These are phyloP conservation scores for Lasioglossum pauxillum DNA, from an alignment of 2,888 invertebrate genomes.

Conservation along the genomic window DNA sequence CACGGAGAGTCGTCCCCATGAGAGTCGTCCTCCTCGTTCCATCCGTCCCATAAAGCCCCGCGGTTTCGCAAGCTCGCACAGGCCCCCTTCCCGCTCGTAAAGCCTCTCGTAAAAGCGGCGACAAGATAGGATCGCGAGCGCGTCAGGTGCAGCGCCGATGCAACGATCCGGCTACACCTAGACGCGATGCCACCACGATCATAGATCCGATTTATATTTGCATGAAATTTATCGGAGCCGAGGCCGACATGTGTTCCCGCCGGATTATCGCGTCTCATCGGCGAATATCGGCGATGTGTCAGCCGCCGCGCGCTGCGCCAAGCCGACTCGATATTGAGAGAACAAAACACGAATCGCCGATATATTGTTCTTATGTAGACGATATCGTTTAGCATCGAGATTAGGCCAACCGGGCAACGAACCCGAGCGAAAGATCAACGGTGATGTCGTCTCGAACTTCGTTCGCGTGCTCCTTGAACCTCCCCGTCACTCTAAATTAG, in stretches of 20 bases:
- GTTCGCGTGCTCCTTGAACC: background rate
- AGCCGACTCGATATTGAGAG: conserved; percentile 26
- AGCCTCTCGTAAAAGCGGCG: conserved; percentile 47
- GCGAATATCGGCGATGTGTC: conserved; percentile 48
- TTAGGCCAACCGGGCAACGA: background rate
- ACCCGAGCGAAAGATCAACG: background rate
- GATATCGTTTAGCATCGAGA: conserved; percentile 34
- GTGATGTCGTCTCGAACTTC: background rate
- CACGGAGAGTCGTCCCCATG: conserved; percentile 34
- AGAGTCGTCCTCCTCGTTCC: conserved; percentile 58
- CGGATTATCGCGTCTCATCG: conserved; percentile 61
- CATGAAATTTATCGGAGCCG: conserved; percentile 61
- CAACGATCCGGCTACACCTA: conserved; percentile 60
- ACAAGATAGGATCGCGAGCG: conserved; percentile 67
- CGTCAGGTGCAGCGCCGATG: conserved; percentile 64
- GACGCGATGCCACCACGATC: conserved; percentile 57
- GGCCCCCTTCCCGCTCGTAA: conserved; percentile 10
- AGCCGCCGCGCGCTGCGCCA: background rate
- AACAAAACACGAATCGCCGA: conserved; percentile 46
- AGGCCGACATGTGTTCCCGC: conserved; percentile 54
- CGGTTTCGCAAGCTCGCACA: conserved; percentile 60
- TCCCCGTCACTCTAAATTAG: background rate
- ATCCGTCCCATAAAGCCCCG: conserved; percentile 51
- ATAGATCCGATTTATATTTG: conserved; percentile 67
- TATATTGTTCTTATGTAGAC: conserved; percentile 38